Base-by-base conservation (phyloP, 2,113 vertebrate species). In the Hipposideros armiger region DNA sequence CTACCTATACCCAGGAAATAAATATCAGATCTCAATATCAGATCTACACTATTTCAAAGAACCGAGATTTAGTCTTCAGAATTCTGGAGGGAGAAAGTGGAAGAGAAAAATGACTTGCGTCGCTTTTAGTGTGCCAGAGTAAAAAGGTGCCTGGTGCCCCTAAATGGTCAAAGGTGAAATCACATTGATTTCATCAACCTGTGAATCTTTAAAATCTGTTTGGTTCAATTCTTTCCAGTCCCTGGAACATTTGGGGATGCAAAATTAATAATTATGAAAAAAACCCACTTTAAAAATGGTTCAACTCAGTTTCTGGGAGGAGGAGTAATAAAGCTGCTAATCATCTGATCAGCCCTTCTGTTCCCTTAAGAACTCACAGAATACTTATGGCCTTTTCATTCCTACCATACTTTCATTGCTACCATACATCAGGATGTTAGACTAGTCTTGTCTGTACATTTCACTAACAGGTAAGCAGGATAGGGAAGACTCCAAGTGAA, bases 201-300 rank as follows among this genome's bases (percentile, higher is more conserved):
- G 13, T 58, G 36, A 86, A 78, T 94, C 20, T 84, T 92, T 94
- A 81, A 80, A 96, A 81, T 81, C 26, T 70, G 11, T 56, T 58
- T 62, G 66, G 67, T 81, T 96, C 58, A 91, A 45, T 56, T 87
- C 26, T 96, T 96, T 92, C 30, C 50, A 90, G 36, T 92, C 17
- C 42, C 3, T n/a, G 5, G 26, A 80, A 94, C 56, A 66, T 50
- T 76, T 20, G 80, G 30, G 56, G 87, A 94, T 58, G 26, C 6
- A 87, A 84, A 66, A 77, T 30, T 73, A 50, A 87, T 73, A 82
- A 82, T 26, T 62, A 64, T 45, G 8, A 0, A 3, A 47, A 80
- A 60, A 60, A 52, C 24, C 50, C 4, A 58, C 32, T 82, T 56
- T 70, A 20, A 80, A 87, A 78, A 62, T 47, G 36, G 40, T 81